Conservation (phyloP, 2,113 vertebrate species). For the Hemicordylus capensis region DNA sequence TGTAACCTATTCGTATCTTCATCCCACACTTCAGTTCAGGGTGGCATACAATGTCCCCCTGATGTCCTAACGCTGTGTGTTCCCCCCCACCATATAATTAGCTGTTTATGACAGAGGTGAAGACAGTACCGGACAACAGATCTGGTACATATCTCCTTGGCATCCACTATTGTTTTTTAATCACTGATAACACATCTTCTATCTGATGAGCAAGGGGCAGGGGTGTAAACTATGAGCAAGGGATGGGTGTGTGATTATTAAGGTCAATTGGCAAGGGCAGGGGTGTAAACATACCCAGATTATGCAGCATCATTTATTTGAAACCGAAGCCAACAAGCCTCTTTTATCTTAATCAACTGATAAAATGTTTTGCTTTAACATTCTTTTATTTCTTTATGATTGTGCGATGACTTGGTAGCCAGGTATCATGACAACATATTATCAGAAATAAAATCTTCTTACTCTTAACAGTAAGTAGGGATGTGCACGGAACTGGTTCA, state of each 20-base stretch:
- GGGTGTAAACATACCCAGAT: neutral
- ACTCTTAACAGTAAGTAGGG: too few species aligned
- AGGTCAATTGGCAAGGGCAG: too few species aligned
- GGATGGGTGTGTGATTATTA: too few species aligned
- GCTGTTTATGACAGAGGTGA: neutral
- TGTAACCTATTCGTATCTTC: too few species aligned
- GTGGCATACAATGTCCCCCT: too few species aligned
- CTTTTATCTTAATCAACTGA: neutral
- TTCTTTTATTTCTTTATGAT: neutral
- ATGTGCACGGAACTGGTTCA: too few species aligned
- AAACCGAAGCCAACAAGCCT: neutral
- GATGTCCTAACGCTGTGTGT: neutral
- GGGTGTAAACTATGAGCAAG: too few species aligned
- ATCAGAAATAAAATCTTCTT: neutral
- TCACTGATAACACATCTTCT: too few species aligned
- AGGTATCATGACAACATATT: neutral
- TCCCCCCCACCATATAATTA: neutral
- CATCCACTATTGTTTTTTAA: neutral
- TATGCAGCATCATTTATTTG: neutral
- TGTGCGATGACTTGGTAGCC: too few species aligned
- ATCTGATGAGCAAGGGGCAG: neutral
- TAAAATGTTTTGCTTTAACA: neutral
- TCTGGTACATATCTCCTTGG: neutral
- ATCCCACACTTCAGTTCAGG: too few species aligned
- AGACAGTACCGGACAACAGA: neutral